These are phyloP conservation scores for Callyntrura sp. DNA, from an alignment of 2,888 invertebrate species.

Conservation along the genomic window DNA sequence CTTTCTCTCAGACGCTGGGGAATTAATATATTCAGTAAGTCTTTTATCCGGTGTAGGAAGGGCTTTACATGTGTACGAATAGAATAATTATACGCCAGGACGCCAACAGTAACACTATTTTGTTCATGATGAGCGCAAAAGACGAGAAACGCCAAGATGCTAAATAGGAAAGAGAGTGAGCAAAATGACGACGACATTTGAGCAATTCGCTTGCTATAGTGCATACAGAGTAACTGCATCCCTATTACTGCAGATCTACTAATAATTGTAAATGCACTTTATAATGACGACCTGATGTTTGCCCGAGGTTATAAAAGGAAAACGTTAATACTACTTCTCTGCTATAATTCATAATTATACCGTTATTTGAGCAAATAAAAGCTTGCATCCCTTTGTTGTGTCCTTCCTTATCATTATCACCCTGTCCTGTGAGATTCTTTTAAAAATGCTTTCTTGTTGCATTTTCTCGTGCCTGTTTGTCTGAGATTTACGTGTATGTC, in stretches of 20 bases:
- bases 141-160: too few relatives aligned
- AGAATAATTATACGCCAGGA: too few relatives aligned
- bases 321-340: background rate
- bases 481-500: background rate
- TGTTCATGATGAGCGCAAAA: too few relatives aligned
- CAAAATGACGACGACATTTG: background rate
- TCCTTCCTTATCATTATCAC: constrained; percentile 37
- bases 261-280: constrained; percentile 5
- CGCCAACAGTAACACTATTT: too few relatives aligned
- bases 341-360: constrained; percentile 60
- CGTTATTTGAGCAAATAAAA: constrained; percentile 44
- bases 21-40: too few relatives aligned
- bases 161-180: background rate
- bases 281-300: background rate
- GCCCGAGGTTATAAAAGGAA: constrained; percentile 29
- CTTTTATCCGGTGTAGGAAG: too few relatives aligned
- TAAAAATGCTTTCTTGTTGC: background rate
- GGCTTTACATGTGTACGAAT: too few relatives aligned
- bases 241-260: background rate
- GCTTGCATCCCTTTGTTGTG: constrained; percentile 4
- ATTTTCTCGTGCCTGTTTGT: constrained; percentile 24
- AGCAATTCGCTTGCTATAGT: background rate
- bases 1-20: too few relatives aligned
- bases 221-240: background rate
- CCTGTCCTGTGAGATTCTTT: constrained; percentile 4